Conservation (phyloP, 2,888 invertebrate genomes). For the Hydriomena furcata region DNA sequence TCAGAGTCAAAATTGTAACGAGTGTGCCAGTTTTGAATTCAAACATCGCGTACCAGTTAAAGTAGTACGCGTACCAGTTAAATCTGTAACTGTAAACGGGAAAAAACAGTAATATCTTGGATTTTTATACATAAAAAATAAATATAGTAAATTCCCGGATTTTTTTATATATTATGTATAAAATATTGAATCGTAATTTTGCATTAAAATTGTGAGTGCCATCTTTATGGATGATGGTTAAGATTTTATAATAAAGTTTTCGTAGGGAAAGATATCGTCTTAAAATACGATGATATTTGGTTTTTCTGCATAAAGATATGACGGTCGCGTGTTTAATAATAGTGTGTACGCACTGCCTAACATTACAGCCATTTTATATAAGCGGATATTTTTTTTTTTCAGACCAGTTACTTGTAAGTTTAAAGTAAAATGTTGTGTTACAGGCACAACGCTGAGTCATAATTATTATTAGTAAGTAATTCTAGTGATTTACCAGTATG, state of each 20-base stretch:
- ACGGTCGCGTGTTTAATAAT: constrained; percentile 10
- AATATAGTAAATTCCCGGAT: too few species aligned
- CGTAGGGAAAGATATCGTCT: not conserved
- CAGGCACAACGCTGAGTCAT: constrained; percentile 67
- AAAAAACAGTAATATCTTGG: too few species aligned
- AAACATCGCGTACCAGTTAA: not conserved
- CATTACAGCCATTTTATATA: constrained; percentile 26
- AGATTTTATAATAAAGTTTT: constrained; percentile 24
- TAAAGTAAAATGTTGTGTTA: constrained; percentile 51
- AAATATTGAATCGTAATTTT: constrained; percentile 3
- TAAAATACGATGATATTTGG: not conserved
- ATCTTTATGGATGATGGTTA: constrained; percentile 23
- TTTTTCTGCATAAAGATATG: constrained; percentile 2
- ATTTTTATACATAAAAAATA: too few species aligned
- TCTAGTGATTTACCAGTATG: constrained; percentile 58
- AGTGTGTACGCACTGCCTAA: constrained; percentile 24
- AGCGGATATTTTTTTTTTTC: constrained; percentile 3
- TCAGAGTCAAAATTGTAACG: too few species aligned
- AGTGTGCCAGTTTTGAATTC: too few species aligned
- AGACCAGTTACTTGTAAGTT: constrained; percentile 28
- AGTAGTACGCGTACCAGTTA: constrained; percentile 3
- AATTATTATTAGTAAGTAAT: constrained; percentile 44
- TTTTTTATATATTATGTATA: too few species aligned
- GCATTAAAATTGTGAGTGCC: constrained; percentile 16
- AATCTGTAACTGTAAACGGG: too few species aligned